Evolutionary conservation across 1,140 invertebrate species (phyloP).

Genomic region (Cheumatopsyche charites): DNA sequence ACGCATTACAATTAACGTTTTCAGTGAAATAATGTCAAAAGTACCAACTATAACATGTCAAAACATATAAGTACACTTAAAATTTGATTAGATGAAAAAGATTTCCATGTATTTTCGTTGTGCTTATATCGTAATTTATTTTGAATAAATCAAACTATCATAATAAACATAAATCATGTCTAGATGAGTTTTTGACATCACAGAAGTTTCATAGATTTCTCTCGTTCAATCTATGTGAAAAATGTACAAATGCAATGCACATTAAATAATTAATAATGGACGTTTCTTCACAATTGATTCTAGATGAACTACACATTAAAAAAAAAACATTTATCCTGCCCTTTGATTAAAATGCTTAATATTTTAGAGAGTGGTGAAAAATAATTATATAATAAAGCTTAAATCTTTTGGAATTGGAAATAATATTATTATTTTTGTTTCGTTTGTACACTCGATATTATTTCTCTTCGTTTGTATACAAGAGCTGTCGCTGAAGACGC

Average conservation of each 20-base stretch:
- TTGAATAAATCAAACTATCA: not conserved
- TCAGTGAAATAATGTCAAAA: no score
- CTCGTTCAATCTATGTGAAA: conserved; percentile 9
- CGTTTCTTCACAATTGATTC: conserved; percentile 12
- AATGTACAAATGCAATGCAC: conserved; percentile 16
- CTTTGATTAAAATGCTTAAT: conserved; percentile 9
- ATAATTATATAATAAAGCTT: conserved; percentile 20
- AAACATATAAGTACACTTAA: no score
- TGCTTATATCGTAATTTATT: no score
- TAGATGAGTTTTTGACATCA: conserved; percentile 26
- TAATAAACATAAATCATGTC: not conserved
- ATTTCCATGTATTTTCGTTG: no score
- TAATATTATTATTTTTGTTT: conserved; percentile 47
- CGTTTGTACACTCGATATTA: conserved; percentile 77
- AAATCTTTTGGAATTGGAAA: conserved; percentile 27
- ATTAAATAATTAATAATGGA: conserved; percentile 14
- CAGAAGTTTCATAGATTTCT: conserved; percentile 14
- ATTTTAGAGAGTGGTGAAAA: conserved; percentile 6
- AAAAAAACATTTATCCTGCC: no score
- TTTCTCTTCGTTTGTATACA: conserved; percentile 79
- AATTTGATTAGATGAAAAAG: no score
- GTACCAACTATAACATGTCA: no score
- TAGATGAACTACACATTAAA: not conserved
- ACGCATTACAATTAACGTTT: no score
- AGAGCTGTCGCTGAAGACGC: conserved; percentile 55